Percentiles rank a stretch among this genome's conserved stretches.
phyloP scores from a whole-genome alignment of 2,888 invertebrate genomes.

The Torymus texanus region DNA sequence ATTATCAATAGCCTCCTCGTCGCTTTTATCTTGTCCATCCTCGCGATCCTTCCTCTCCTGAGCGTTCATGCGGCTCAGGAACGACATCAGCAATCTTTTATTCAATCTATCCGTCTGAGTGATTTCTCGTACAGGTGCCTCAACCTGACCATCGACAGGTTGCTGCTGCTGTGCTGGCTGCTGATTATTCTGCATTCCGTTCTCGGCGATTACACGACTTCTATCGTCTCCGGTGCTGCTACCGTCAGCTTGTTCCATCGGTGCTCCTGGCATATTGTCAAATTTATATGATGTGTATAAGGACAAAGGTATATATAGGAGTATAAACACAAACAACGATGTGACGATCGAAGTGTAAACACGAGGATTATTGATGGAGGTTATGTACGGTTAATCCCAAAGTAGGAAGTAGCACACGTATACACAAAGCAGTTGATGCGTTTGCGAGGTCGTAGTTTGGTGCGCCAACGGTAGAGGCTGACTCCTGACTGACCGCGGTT shows the following conservation, averaged over 20 bases:
- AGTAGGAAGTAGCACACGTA: too few species aligned
- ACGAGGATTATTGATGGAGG: too few species aligned
- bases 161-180: constrained; percentile 58
- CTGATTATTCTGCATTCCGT: constrained; percentile 48
- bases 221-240: constrained; percentile 54
- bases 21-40: constrained; percentile 17
- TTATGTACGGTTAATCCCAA: too few species aligned
- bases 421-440: too few species aligned
- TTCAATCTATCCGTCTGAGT: constrained; percentile 82
- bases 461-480: too few species aligned
- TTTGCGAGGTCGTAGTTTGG: too few species aligned
- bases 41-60: constrained; percentile 48
- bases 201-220: constrained; percentile 43
- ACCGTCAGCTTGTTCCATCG: constrained; percentile 56
- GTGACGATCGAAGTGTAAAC: too few species aligned
- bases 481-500: too few species aligned
- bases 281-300: too few species aligned
- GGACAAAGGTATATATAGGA: too few species aligned
- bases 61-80: constrained; percentile 78
- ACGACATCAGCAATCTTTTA: constrained; percentile 80
- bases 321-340: too few species aligned
- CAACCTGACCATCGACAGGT: too few species aligned
- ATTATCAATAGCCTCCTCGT: constrained; percentile 17
- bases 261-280: constrained; percentile 69
- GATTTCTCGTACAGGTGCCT: constrained; percentile 74